Conservation (phyloP, 2,113 vertebrate species). For the Caretta caretta region DNA sequence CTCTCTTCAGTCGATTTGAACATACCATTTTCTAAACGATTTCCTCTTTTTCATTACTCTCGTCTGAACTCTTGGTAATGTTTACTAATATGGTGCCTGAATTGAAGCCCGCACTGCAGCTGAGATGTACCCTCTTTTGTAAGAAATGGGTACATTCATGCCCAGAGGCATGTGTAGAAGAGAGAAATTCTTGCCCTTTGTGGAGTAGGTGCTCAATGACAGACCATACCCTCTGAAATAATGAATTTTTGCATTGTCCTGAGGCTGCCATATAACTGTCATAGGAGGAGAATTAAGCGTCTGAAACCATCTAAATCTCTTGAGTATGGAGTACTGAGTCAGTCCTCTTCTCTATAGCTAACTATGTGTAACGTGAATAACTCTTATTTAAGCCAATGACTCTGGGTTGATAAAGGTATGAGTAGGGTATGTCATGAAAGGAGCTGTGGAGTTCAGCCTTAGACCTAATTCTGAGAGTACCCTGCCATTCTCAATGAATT, state of each 20-base stretch:
- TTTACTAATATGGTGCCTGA: background rate
- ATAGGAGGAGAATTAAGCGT: background rate
- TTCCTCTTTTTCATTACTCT: background rate
- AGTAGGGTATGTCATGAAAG: background rate
- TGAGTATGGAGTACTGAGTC: background rate
- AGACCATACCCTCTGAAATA: background rate
- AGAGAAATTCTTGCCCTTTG: background rate
- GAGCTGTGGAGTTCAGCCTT: background rate
- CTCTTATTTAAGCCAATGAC: fast-evolving
- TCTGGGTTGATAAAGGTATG: background rate
- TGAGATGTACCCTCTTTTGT: background rate
- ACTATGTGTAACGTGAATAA: background rate
- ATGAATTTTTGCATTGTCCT: background rate
- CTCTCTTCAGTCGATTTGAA: fast-evolving
- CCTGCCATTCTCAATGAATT: background rate
- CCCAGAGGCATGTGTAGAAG: background rate
- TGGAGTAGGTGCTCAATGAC: background rate
- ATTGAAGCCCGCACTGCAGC: background rate
- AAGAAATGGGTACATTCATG: background rate
- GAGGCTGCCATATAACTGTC: background rate
- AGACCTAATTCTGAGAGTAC: background rate
- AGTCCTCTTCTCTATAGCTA: background rate
- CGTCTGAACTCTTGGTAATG: fast-evolving
- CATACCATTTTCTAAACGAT: background rate
- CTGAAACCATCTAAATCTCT: background rate